Evolutionary conservation across 2,888 invertebrate genomes (phyloP), one percentile per base, ranked within the genome.

Genomic region (Drosophila sordidula): DNA sequence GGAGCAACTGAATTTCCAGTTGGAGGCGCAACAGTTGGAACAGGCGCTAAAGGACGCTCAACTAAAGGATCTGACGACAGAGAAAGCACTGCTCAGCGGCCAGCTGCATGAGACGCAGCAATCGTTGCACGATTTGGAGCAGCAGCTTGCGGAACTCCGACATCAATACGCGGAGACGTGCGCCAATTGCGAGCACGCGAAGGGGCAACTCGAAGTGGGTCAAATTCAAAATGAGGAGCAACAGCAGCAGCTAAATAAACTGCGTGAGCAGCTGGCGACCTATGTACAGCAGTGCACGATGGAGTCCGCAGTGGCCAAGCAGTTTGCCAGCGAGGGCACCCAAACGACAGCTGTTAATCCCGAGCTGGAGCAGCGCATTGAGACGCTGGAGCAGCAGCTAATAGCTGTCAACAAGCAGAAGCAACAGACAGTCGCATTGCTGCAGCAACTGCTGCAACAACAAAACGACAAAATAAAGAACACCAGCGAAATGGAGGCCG

Each of bases 391-490:
- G 34, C 44, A 68, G 38, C 70, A 89, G 45, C 55, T 86, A 32
- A 16, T 62, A 45, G 26, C 74, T 22, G 73, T 81, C 5, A 70
- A 61, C 6, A 26, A 50, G 1, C 85, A 84, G 25, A 87, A 77
- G 41, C 47, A 65, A 9, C 80, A 87, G 50, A 85, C 86, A 0
- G 76, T 91, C 34, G 64, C 68, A 0, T 51, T 90, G 11, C 70
- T 92, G 32, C 80, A 87, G 22, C 70, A 80, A 46, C 59, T 90
- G 18, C 49, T 91, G 1, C 72, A 75, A 5, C 85, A 90, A 3
- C 91, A 92, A 64, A 80, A 83, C 29, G 79, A 78, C 3, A 92
- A 90, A 69, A 84, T 91, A 6, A 65, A 64, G 14, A 85, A 83
- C 32, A 71, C 91, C 3, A 82, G 76, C 47, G 78, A 82, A 59